These are phyloP conservation scores for Turritopsis dohrnii DNA, from an alignment of 30 jellyfish, hydroid and myxozoan genomes.

Conservation along the genomic window DNA sequence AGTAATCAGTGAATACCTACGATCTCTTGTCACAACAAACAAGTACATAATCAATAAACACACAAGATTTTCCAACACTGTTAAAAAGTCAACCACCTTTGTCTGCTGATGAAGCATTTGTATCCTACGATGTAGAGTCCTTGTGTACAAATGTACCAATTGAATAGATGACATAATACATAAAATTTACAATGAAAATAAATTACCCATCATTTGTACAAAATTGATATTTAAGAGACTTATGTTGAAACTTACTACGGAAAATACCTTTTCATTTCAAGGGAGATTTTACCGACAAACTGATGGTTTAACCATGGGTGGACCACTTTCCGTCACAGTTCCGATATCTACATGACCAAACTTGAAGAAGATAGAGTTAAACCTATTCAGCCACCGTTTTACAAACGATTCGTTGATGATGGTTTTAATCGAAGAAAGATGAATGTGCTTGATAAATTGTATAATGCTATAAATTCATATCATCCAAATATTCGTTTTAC, in stretches of 20 bases:
- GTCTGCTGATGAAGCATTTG: too few relatives aligned
- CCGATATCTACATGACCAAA: not conserved
- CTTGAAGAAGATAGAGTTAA: not conserved
- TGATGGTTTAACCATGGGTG: not conserved
- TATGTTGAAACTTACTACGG: not conserved
- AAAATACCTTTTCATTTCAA: not conserved
- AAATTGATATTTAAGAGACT: too few relatives aligned
- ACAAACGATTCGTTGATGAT: not conserved
- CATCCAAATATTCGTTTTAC: slow-evolving; percentile 9
- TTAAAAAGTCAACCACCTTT: too few relatives aligned
- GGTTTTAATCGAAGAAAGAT: not conserved
- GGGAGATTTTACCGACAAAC: not conserved
- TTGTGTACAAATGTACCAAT: too few relatives aligned
- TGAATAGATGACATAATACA: too few relatives aligned
- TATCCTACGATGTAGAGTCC: too few relatives aligned
- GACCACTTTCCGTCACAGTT: not conserved
- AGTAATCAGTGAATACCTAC: too few relatives aligned
- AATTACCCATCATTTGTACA: too few relatives aligned
- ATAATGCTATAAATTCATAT: not conserved
- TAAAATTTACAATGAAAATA: too few relatives aligned
- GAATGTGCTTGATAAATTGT: not conserved
- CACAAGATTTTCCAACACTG: too few relatives aligned
- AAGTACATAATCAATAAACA: too few relatives aligned
- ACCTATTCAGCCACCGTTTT: not conserved
- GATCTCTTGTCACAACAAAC: too few relatives aligned